A percentile compares a stretch with the other conserved stretches of the same genome.
Evolutionary conservation across 1,140 invertebrate genomes (phyloP).

Genomic region (Heliconius nattereri): DNA sequence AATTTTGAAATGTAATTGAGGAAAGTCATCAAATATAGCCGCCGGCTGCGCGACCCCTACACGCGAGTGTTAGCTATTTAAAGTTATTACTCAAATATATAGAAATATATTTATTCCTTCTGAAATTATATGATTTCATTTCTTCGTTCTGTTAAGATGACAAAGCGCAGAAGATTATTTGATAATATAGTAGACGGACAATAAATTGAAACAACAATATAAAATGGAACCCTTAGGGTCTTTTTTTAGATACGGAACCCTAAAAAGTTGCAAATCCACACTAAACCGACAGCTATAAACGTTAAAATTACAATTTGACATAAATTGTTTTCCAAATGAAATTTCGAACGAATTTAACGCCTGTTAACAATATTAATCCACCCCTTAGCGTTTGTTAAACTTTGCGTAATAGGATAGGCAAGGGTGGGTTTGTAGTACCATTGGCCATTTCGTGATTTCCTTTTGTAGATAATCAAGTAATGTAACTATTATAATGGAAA

Average conservation of each 20-base stretch:
- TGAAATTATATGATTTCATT: too few relatives aligned
- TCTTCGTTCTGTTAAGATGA: too few relatives aligned
- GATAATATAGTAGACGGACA: too few relatives aligned
- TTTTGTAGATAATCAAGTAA: too few relatives aligned
- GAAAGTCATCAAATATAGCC: constrained; percentile 23
- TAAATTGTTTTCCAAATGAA: constrained; percentile 28
- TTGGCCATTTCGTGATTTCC: too few relatives aligned
- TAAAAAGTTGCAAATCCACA: neutral
- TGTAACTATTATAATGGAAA: too few relatives aligned
- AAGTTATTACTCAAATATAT: neutral
- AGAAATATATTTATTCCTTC: too few relatives aligned
- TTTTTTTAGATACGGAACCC: too few relatives aligned
- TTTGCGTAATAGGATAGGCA: neutral
- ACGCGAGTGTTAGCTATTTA: neutral
- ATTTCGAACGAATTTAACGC: constrained; percentile 23
- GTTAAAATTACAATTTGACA: constrained; percentile 9
- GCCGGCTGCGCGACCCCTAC: neutral
- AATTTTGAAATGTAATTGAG: constrained; percentile 24
- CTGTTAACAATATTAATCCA: constrained; percentile 24
- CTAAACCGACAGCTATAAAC: constrained; percentile 4
- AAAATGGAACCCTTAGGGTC: too few relatives aligned
- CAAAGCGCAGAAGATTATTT: too few relatives aligned
- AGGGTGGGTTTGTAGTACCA: neutral
- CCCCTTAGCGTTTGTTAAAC: constrained; percentile 28
- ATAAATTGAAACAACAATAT: too few relatives aligned